Conservation (phyloP, 35 echinoderm and acorn worm species). For the Chiridota heheva region DNA sequence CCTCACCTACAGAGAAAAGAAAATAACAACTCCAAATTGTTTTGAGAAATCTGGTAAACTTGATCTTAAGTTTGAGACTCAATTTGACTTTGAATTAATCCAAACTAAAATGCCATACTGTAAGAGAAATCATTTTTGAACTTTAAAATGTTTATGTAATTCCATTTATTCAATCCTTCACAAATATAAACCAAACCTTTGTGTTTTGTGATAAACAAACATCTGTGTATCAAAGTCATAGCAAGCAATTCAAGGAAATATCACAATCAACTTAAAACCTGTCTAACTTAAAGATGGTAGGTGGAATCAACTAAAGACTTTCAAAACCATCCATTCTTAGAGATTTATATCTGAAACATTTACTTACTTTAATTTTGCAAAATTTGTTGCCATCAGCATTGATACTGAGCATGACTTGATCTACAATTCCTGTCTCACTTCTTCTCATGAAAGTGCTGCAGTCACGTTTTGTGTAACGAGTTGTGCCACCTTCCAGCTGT, state of each 20-base stretch:
- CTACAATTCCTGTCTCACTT: conserved; percentile 94
- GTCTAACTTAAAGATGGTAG: too few relatives aligned
- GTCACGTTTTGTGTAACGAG: conserved; percentile 86
- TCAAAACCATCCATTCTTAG: neutral
- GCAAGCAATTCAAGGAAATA: neutral
- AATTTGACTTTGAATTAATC: too few relatives aligned
- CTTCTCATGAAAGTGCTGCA: conserved; percentile 98
- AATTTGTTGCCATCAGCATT: conserved; percentile 99
- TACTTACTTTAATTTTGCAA: conserved; percentile 93
- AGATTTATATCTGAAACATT: too few relatives aligned
- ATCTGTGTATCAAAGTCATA: too few relatives aligned
- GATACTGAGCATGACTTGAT: conserved; percentile 98
- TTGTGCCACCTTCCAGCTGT: conserved; percentile 79
- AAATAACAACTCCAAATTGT: neutral
- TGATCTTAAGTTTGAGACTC: too few relatives aligned
- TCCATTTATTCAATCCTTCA: too few relatives aligned
- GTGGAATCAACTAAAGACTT: neutral
- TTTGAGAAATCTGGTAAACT: too few relatives aligned
- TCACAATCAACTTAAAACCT: neutral
- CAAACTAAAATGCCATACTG: too few relatives aligned
- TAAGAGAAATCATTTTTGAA: too few relatives aligned
- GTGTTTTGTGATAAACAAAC: too few relatives aligned
- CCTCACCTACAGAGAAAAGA: conserved; percentile 57
- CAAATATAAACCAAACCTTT: too few relatives aligned
- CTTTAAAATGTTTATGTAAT: too few relatives aligned